These are phyloP conservation scores for Crenuchus spilurus DNA, from an alignment of 2,797 vertebrate genomes.

Conservation along the genomic window DNA sequence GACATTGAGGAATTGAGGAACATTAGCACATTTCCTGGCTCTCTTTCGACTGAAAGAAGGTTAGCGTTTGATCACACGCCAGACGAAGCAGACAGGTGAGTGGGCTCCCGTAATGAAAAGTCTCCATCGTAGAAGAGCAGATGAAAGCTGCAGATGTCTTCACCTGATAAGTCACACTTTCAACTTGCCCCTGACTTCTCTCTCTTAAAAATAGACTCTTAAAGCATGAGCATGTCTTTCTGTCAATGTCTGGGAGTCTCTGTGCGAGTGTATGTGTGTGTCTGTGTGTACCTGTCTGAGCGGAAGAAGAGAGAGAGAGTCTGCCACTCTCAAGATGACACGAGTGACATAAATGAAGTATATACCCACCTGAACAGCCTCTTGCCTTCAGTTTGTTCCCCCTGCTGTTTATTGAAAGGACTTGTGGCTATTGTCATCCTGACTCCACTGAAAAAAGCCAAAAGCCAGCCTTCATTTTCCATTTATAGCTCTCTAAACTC, in stretches of 20 bases:
- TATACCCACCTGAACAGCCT: slow-evolving; percentile 36
- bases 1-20: neutral
- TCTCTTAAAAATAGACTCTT: slow-evolving; percentile 50
- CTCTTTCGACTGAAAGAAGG: slow-evolving; percentile 35
- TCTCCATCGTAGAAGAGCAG: slow-evolving; percentile 18
- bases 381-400: slow-evolving; percentile 46
- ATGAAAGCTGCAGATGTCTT: slow-evolving; percentile 44
- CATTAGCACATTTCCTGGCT: slow-evolving; percentile 21
- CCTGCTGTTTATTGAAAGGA: slow-evolving; percentile 38
- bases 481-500: slow-evolving; percentile 36
- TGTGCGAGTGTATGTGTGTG: slow-evolving; percentile 21
- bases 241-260: slow-evolving; percentile 45
- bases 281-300: neutral
- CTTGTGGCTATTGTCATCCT: slow-evolving; percentile 37
- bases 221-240: slow-evolving; percentile 48
- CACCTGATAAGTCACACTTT: slow-evolving; percentile 49
- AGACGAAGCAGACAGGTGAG: slow-evolving; percentile 36
- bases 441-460: slow-evolving; percentile 21
- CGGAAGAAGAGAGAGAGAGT: slow-evolving; percentile 19
- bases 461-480: slow-evolving; percentile 30
- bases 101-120: slow-evolving; percentile 43
- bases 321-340: slow-evolving; percentile 53
- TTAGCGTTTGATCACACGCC: slow-evolving; percentile 38
- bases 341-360: slow-evolving; percentile 37
- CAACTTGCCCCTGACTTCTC: slow-evolving; percentile 44